phyloP scores from a whole-genome alignment of 2,113 vertebrate species.

The Lophura nycthemera region DNA sequence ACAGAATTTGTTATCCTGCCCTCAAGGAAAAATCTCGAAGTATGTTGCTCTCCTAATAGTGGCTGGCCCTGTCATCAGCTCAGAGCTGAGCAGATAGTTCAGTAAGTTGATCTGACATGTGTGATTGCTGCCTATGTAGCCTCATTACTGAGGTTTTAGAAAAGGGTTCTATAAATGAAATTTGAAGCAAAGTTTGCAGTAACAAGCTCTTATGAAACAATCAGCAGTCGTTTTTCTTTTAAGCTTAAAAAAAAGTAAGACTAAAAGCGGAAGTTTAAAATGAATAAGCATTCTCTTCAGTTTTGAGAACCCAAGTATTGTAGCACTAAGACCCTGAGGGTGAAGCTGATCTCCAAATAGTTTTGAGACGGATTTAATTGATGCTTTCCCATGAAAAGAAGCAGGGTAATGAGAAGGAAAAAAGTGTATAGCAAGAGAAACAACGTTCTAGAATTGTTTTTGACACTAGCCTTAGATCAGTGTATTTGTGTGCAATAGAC shows the following conservation, averaged over 20 bases:
- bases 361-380: neutral
- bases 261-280: neutral
- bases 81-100: neutral
- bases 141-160: neutral
- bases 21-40: constrained; percentile 34
- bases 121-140: neutral
- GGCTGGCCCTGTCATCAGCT: neutral
- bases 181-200: neutral
- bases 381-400: neutral
- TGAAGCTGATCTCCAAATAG: neutral
- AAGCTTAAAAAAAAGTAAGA: neutral
- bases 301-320: neutral
- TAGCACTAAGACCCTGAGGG: neutral
- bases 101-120: neutral
- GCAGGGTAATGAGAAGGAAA: neutral
- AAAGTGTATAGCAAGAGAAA: neutral
- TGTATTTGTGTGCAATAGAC: neutral
- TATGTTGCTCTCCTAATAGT: neutral
- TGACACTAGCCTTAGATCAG: neutral
- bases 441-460: neutral
- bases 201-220: neutral
- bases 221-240: neutral
- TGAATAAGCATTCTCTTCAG: neutral
- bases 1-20: constrained; percentile 33
- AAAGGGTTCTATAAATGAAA: neutral